Base-by-base conservation (phyloP, 1,140 invertebrate species). In the Leptinotarsa undecemlineata region DNA sequence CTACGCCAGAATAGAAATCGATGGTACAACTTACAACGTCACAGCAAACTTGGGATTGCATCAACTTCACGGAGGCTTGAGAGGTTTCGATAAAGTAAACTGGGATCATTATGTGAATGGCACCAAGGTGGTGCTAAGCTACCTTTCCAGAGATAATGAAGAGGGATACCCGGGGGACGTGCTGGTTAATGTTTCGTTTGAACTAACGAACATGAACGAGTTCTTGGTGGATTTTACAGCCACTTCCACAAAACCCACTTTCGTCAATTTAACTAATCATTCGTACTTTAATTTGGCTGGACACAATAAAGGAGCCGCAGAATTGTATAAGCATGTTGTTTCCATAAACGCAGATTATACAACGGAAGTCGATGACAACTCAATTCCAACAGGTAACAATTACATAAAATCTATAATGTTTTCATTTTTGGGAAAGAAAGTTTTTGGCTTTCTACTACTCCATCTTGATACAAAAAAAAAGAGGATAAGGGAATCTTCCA, bases 271-370 rank as follows among this genome's bases (percentile, higher is more conserved):
- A 63, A 95, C 96, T 0, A 98, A 97, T 85, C 97, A 99, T 84
- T 90, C 94, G 14, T 98, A 98, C 84, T 98, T 98, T 83, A 99
- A 99, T 86, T 86, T 99, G 48, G 94, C 92, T 72, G 96, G 96
- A 5, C 94, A 97, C 84, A 89, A 88, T 85, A 83, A 83, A 78
- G 85, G 83, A 19, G 81, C 83, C 66, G 71, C 73, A 48, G 90
- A 91, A 77, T 77, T 95, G 2, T 91, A 92, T 77, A 90, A 94
- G 61, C 96, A 98, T 83, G 80, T 87, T 20, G 86, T 97, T 5
- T 85, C 82, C 0, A 89, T 98, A 1, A 92, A 93, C 80, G 92
- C 94, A 20, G 91, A 95, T 86, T 85, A 86, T 19, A 95, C 92
- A 81, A 94, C 93, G 1, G 92, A 93, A 67, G 91, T 94, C 0